Percentiles rank a stretch among this genome's conserved stretches.
phyloP scores from a whole-genome alignment of 2,113 vertebrate genomes.

The Lophura nycthemera region DNA sequence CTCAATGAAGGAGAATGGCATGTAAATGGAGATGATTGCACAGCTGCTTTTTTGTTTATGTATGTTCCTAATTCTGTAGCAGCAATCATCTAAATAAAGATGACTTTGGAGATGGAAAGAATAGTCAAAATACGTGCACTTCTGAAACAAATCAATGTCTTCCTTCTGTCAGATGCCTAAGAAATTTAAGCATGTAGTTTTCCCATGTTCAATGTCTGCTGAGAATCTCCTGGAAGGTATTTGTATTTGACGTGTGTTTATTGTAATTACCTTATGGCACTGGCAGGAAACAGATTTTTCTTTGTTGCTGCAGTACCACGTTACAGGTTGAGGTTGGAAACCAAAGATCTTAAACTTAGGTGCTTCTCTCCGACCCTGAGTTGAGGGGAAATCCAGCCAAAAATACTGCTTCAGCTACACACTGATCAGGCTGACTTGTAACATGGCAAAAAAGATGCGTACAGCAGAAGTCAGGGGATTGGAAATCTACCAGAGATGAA shows the following conservation, averaged over 20 bases:
- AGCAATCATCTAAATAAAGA: rapidly evolving
- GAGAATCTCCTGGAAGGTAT: not conserved
- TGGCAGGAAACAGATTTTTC: not conserved
- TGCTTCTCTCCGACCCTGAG: rapidly evolving
- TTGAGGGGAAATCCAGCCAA: not conserved
- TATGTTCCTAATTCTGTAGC: not conserved
- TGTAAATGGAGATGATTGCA: too few species aligned
- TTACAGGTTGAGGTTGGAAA: not conserved
- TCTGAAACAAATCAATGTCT: not conserved
- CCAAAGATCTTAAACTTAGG: not conserved
- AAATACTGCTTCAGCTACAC: not conserved
- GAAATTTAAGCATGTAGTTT: not conserved
- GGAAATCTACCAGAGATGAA: not conserved
- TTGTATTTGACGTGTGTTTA: not conserved
- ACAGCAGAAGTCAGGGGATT: not conserved
- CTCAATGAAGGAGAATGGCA: rapidly evolving
- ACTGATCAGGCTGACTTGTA: not conserved
- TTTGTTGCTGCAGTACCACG: not conserved
- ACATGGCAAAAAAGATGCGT: not conserved
- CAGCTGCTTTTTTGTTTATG: rapidly evolving
- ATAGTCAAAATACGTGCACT: not conserved
- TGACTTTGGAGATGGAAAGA: not conserved
- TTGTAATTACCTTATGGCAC: not conserved
- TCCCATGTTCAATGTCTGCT: not conserved
- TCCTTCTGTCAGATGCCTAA: not conserved